Percentiles rank a stretch among this genome's conserved stretches.
phyloP scores from a whole-genome alignment of 1,140 invertebrate genomes.

The Sipha flava region DNA sequence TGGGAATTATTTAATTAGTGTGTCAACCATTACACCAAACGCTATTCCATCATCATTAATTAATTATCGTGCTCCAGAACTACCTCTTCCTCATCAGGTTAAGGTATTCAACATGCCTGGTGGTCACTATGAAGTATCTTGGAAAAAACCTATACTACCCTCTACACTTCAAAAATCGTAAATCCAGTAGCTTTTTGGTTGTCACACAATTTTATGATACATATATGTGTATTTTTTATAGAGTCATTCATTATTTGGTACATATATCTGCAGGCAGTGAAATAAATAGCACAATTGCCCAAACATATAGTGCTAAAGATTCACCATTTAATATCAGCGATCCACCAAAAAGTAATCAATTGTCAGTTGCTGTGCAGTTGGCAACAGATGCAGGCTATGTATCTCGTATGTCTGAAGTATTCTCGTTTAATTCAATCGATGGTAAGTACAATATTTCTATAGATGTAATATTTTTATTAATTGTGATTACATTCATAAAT shows the following conservation, averaged over 20 bases:
- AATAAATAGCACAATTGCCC: constrained; percentile 43
- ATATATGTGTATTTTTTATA: not conserved
- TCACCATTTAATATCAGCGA: constrained; percentile 53
- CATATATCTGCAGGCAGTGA: constrained; percentile 5
- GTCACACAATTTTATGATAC: not conserved
- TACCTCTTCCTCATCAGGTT: constrained; percentile 58
- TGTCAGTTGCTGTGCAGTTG: constrained; percentile 57
- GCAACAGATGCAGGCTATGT: constrained; percentile 55
- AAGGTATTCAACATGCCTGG: constrained; percentile 49
- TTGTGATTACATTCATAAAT: not conserved
- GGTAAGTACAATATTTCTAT: not conserved
- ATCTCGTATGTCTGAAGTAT: constrained; percentile 55
- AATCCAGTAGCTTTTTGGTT: not conserved
- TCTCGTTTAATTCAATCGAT: constrained; percentile 43
- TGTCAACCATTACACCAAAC: constrained; percentile 45
- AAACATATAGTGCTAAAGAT: constrained; percentile 44
- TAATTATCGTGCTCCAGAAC: constrained; percentile 49
- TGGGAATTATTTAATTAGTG: constrained; percentile 53
- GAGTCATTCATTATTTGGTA: constrained; percentile 12
- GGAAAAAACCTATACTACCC: constrained; percentile 46
- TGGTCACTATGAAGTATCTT: constrained; percentile 54
- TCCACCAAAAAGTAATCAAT: constrained; percentile 46
- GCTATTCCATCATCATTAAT: constrained; percentile 46
- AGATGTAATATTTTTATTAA: not conserved
- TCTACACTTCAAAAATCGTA: not conserved